These are phyloP conservation scores for Hemistola chrysoprasaria DNA, from an alignment of 2,888 invertebrate genomes.

Conservation along the genomic window DNA sequence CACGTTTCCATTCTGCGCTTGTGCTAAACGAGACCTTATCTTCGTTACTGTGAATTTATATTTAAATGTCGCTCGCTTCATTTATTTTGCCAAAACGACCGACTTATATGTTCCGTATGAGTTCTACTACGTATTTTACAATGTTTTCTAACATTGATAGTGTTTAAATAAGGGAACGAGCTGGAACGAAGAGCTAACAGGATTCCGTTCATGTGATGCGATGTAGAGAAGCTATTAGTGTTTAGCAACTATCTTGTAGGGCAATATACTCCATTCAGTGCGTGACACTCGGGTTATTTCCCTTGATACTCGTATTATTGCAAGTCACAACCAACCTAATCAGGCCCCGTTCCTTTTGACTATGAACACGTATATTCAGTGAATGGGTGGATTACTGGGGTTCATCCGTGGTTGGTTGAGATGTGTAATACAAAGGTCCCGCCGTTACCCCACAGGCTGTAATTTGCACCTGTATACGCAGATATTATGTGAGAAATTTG, in stretches of 20 bases:
- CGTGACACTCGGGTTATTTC: constrained; percentile 65
- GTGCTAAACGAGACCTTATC: constrained; percentile 42
- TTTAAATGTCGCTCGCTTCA: constrained; percentile 31
- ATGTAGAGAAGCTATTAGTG: constrained; percentile 35
- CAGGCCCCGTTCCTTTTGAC: constrained; percentile 42
- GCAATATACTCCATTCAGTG: constrained; percentile 54
- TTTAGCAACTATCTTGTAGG: constrained; percentile 46
- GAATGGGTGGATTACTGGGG: constrained; percentile 41
- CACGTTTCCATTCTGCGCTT: constrained; percentile 39
- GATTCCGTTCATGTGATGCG: constrained; percentile 31
- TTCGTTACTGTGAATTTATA: constrained; percentile 29
- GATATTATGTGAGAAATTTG: constrained; percentile 73
- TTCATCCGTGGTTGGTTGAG: constrained; percentile 48
- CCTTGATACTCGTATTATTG: constrained; percentile 69
- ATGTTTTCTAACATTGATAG: constrained; percentile 44
- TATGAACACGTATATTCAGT: constrained; percentile 24
- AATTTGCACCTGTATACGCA: constrained; percentile 74
- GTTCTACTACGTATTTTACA: constrained; percentile 51
- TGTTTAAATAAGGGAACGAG: constrained; percentile 27
- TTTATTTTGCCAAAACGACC: constrained; percentile 57
- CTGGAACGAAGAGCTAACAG: constrained; percentile 9
- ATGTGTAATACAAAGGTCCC: constrained; percentile 61
- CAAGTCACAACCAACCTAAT: constrained; percentile 57
- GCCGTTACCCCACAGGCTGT: constrained; percentile 60
- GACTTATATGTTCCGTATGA: constrained; percentile 57